Conservation (phyloP, 2,113 vertebrate genomes). For the Nothobranchius kuhntae region DNA sequence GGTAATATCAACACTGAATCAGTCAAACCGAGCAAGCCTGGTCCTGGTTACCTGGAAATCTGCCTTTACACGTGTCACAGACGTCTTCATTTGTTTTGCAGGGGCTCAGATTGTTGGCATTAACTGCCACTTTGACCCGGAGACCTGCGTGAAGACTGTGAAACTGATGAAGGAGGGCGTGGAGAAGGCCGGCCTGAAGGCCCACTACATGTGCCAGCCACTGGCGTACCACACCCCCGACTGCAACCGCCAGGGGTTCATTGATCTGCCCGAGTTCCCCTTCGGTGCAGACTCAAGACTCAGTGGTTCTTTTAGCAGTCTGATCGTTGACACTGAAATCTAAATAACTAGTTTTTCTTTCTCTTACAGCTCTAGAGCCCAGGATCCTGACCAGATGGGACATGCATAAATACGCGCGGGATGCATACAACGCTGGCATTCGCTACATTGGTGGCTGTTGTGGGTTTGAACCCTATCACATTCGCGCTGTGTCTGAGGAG, state of each 20-base stretch:
- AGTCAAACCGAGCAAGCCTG: too few relatives aligned
- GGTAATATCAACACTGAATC: too few relatives aligned
- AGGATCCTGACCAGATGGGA: constrained; percentile 93
- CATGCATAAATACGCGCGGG: constrained; percentile 91
- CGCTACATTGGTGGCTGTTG: constrained; percentile 94
- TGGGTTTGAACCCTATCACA: constrained; percentile 94
- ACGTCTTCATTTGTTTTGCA: constrained; percentile 45
- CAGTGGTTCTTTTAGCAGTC: neutral
- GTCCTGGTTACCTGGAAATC: neutral
- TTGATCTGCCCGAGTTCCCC: constrained; percentile 95
- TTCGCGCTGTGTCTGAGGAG: constrained; percentile 92
- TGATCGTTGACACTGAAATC: neutral
- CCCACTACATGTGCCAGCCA: constrained; percentile 91
- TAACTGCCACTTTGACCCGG: constrained; percentile 97
- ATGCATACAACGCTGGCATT: constrained; percentile 89
- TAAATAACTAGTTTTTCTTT: too few relatives aligned
- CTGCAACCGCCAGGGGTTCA: constrained; percentile 93
- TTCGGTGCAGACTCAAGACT: constrained; percentile 80
- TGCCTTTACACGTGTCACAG: neutral
- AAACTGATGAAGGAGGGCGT: constrained; percentile 93
- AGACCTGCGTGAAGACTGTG: constrained; percentile 85
- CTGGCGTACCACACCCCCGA: constrained; percentile 95
- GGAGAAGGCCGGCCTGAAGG: constrained; percentile 87
- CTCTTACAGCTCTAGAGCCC: constrained; percentile 86
- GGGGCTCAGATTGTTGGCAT: constrained; percentile 90